These are phyloP conservation scores for Anguilla obscura DNA, from an alignment of 2,797 vertebrate genomes.

Conservation along the genomic window DNA sequence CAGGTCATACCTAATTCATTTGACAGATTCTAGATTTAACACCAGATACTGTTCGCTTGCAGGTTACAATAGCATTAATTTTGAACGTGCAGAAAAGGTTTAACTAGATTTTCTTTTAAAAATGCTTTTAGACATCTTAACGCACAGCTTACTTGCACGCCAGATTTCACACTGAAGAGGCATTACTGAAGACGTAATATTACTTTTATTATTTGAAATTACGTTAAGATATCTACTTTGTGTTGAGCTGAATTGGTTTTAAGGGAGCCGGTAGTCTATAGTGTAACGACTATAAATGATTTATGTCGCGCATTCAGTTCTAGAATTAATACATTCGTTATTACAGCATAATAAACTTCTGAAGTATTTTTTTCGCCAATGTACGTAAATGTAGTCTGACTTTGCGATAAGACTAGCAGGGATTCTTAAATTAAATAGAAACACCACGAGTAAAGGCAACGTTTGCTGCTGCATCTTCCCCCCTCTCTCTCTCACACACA, in stretches of 20 bases:
- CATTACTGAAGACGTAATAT: neutral
- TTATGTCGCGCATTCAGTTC: neutral
- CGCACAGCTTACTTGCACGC: neutral
- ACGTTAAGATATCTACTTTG: neutral
- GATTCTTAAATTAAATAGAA: neutral
- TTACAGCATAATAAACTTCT: neutral
- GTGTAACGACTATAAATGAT: neutral
- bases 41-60: neutral
- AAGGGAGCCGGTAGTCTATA: neutral
- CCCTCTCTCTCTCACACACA: neutral
- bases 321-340: neutral
- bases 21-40: neutral
- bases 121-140: neutral
- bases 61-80: neutral
- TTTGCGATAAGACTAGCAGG: neutral
- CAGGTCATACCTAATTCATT: neutral
- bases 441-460: neutral
- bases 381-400: neutral
- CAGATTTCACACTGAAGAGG: neutral
- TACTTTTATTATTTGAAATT: neutral
- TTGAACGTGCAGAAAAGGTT: neutral
- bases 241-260: neutral
- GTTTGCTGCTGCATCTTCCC: neutral
- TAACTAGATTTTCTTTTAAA: too few species aligned
- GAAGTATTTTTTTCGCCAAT: neutral